Percentiles rank a stretch among this genome's conserved stretches.
phyloP scores from a whole-genome alignment of 2,797 vertebrate species.

The Morus bassanus region DNA sequence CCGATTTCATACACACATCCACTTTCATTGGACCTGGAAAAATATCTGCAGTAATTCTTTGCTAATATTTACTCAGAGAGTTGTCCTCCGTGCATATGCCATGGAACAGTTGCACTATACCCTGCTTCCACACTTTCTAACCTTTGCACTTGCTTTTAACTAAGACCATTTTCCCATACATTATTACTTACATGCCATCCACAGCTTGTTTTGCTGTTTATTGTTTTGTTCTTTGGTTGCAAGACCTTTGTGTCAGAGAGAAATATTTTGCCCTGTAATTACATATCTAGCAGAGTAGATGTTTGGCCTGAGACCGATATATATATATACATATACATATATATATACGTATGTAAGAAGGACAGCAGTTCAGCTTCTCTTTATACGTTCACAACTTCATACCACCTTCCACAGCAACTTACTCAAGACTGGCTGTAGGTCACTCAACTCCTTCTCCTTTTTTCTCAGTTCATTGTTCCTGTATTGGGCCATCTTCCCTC shows the following conservation, averaged over 20 bases:
- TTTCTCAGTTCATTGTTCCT: background rate
- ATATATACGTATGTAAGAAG: background rate
- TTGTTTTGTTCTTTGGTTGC: background rate
- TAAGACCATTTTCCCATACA: background rate
- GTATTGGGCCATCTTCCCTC: background rate
- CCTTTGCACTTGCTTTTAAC: background rate
- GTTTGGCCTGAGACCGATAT: background rate
- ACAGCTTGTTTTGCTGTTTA: background rate
- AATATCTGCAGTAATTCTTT: background rate
- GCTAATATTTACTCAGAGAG: slow-evolving; percentile 11
- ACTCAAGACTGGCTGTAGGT: background rate
- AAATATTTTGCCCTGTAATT: background rate
- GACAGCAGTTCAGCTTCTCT: background rate
- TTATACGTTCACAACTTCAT: background rate
- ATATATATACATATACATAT: no score
- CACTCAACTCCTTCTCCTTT: background rate
- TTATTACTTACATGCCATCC: background rate
- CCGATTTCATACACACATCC: background rate
- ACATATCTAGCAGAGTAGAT: background rate
- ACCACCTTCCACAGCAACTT: background rate
- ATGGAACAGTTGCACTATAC: background rate
- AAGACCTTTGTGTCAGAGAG: background rate
- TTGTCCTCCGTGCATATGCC: background rate
- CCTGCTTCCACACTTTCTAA: background rate
- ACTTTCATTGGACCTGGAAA: background rate